These are phyloP conservation scores for Trichonephila inaurata DNA, from an alignment of 1,140 invertebrate species.

Conservation along the genomic window DNA sequence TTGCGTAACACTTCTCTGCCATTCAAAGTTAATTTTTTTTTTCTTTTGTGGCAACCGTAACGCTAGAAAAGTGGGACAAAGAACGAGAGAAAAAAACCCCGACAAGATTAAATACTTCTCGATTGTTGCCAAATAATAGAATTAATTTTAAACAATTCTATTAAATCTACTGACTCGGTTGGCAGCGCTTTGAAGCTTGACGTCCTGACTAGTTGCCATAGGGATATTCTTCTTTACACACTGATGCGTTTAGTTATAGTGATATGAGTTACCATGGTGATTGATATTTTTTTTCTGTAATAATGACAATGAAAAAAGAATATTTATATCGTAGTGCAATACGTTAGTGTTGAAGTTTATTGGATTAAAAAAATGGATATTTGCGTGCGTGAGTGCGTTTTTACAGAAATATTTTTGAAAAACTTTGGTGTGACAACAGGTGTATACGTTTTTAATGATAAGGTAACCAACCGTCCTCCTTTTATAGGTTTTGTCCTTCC, in stretches of 20 bases:
- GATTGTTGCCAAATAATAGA: conserved; percentile 21
- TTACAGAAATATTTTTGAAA: no score
- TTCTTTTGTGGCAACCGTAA: neutral
- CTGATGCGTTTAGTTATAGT: neutral
- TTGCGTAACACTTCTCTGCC: conserved; percentile 40
- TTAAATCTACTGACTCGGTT: neutral
- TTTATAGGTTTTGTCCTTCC: no score
- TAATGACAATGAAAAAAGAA: no score
- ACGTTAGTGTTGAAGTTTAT: no score
- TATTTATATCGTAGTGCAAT: no score
- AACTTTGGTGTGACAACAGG: no score
- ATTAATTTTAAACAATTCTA: conserved; percentile 1
- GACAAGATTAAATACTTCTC: neutral
- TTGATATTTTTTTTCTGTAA: no score
- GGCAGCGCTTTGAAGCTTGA: neutral
- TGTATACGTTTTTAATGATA: no score
- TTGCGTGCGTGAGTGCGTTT: no score
- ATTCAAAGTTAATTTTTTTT: conserved; percentile 3
- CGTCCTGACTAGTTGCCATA: neutral
- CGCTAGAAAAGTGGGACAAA: conserved; percentile 1
- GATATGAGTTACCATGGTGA: no score
- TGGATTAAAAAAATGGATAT: no score
- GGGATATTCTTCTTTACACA: neutral
- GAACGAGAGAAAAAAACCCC: conserved; percentile 2
- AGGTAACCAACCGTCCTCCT: no score